Conservation (phyloP, 2,113 vertebrate species). For the Heterotis niloticus region DNA sequence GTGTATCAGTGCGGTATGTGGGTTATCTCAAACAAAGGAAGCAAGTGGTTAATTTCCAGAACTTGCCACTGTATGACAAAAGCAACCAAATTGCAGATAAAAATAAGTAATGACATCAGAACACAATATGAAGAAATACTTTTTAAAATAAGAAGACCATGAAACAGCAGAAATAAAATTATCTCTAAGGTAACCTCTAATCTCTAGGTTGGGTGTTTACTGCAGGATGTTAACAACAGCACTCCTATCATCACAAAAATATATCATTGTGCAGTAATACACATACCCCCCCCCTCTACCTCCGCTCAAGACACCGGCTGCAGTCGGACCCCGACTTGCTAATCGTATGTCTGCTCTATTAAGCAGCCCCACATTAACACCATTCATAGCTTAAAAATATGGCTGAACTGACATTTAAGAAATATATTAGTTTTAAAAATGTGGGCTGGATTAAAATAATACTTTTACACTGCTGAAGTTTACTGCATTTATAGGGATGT, state of each 20-base stretch:
- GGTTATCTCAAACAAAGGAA: neutral
- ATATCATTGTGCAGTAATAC: slow-evolving; percentile 15
- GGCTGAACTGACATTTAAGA: no score
- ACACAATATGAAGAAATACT: slow-evolving; percentile 22
- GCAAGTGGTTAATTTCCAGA: neutral
- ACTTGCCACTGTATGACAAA: neutral
- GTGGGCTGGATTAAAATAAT: no score
- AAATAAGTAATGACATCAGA: neutral
- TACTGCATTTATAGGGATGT: no score
- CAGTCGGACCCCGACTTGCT: no score
- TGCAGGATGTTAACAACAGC: slow-evolving; percentile 20
- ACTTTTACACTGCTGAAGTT: no score
- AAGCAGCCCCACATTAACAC: no score
- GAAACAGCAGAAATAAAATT: neutral
- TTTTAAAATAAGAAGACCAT: neutral
- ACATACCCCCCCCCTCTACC: no score
- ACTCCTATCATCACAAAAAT: slow-evolving; percentile 38
- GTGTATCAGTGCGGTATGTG: neutral
- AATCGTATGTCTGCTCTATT: no score
- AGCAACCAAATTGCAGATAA: neutral
- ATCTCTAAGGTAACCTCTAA: no score
- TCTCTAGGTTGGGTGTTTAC: slow-evolving; percentile 31
- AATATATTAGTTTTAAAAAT: no score
- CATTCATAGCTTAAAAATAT: no score
- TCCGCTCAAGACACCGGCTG: neutral